Percentiles rank a stretch among this genome's conserved stretches.
These are phyloP conservation scores for Macrochelys suwanniensis DNA, from an alignment of 2,797 vertebrate genomes.

Conservation along the genomic window DNA sequence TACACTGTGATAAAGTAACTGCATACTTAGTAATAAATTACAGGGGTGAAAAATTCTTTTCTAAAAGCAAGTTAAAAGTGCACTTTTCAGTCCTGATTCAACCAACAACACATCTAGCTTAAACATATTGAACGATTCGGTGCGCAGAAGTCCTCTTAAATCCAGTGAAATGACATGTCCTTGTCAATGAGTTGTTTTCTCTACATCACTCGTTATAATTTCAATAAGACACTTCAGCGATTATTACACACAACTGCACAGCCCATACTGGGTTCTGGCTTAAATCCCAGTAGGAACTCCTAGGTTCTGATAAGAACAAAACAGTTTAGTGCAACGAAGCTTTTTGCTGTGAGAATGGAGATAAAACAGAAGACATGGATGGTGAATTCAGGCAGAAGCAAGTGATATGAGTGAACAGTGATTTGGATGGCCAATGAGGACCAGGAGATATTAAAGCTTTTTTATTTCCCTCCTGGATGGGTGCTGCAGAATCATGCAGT, in stretches of 20 bases:
- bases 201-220: background rate
- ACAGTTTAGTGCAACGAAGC: background rate
- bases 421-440: background rate
- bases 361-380: background rate
- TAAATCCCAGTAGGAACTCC: background rate
- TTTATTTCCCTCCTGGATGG: slow-evolving; percentile 9
- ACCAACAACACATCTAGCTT: background rate
- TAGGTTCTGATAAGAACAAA: background rate
- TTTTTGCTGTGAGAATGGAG: background rate
- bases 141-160: background rate
- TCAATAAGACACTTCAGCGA: background rate
- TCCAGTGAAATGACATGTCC: background rate
- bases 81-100: background rate
- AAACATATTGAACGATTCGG: background rate
- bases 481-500: background rate
- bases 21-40: background rate
- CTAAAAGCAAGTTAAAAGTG: background rate
- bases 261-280: background rate
- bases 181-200: background rate
- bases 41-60: background rate
- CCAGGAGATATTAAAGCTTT: background rate
- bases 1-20: background rate
- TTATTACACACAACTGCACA: too few species aligned
- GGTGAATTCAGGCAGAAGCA: background rate
- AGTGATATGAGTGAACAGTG: background rate